Conservation (phyloP, 2,797 vertebrate species). For the Semaprochilodus insignis region DNA sequence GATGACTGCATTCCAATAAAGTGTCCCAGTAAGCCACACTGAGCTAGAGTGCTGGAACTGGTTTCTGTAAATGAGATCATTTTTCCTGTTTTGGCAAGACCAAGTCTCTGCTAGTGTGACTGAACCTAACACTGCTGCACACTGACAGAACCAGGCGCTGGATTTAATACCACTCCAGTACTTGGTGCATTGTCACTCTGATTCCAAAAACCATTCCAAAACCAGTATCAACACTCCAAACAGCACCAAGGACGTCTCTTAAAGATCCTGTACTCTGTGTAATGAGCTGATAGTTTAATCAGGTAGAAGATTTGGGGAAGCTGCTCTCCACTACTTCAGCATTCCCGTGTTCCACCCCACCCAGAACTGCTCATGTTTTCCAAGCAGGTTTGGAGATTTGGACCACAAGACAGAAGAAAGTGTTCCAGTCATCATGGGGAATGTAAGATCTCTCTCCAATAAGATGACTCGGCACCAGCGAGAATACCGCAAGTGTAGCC, state of each 20-base stretch:
- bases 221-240: not conserved
- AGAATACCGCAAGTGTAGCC: too few relatives aligned
- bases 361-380: slow-evolving; percentile 7
- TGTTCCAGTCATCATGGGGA: too few relatives aligned
- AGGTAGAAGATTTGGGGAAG: slow-evolving; percentile 17
- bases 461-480: too few relatives aligned
- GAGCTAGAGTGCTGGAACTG: not conserved
- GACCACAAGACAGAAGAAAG: not conserved
- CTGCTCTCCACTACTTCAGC: slow-evolving; percentile 17
- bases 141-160: not conserved
- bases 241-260: slow-evolving; percentile 6
- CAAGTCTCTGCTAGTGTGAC: not conserved
- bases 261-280: not conserved
- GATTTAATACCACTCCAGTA: not conserved
- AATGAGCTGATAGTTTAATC: slow-evolving; percentile 14
- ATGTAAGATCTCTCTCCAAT: too few relatives aligned
- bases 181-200: too few relatives aligned
- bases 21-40: too few relatives aligned
- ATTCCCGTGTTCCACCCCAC: not conserved
- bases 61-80: not conserved
- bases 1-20: too few relatives aligned
- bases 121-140: not conserved
- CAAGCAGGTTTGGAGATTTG: slow-evolving; percentile 5
- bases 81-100: not conserved
- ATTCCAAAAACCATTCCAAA: slow-evolving; percentile 7